Evolutionary conservation across 1,140 invertebrate species (phyloP).

Genomic region (Mylabris phalerata): DNA sequence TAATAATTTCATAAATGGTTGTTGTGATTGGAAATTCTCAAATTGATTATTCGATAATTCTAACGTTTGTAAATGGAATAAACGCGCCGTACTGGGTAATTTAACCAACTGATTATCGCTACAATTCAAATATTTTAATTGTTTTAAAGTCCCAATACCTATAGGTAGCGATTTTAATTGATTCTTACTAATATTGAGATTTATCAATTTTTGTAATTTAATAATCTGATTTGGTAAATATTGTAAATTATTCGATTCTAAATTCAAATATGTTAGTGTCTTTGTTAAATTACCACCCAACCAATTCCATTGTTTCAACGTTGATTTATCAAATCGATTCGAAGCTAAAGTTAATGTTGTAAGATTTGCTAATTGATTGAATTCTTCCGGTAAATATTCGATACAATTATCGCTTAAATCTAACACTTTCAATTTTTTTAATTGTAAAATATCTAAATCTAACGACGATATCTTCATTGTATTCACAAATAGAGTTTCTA

Average conservation of each 20-base stretch:
- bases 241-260: conserved; percentile 55
- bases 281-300: conserved; percentile 45
- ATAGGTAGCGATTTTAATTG: conserved; percentile 46
- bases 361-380: conserved; percentile 60
- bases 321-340: conserved; percentile 57
- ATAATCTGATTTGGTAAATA: conserved; percentile 54
- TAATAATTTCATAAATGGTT: conserved; percentile 20
- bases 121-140: conserved; percentile 31
- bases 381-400: conserved; percentile 60
- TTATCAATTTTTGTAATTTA: conserved; percentile 50
- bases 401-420: conserved; percentile 75
- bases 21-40: conserved; percentile 10
- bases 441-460: conserved; percentile 57
- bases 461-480: conserved; percentile 56
- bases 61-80: conserved; percentile 46
- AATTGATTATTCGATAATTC: conserved; percentile 53
- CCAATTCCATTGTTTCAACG: conserved; percentile 56
- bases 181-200: conserved; percentile 51
- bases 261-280: conserved; percentile 48
- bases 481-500: conserved; percentile 51
- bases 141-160: conserved; percentile 33
- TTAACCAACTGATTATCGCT: conserved; percentile 51
- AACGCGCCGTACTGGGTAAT: conserved; percentile 53
- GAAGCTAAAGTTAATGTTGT: conserved; percentile 62
- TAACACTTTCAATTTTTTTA: conserved; percentile 58